Conservation (phyloP, 2,113 vertebrate species). For the Anoplopoma fimbria region DNA sequence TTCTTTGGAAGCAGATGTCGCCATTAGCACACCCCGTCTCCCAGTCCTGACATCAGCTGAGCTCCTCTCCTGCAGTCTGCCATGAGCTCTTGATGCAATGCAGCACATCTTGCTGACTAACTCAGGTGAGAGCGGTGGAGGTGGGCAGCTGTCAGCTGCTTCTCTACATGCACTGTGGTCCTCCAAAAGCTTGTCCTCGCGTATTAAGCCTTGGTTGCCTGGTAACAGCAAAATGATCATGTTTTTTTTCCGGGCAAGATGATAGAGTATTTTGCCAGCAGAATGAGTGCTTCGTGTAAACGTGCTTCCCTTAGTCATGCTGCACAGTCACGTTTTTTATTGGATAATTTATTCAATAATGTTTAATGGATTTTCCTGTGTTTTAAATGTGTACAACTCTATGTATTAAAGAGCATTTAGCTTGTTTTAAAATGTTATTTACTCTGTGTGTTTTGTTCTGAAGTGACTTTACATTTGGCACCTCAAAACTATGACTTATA, state of each 20-base stretch:
- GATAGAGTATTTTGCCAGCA: slow-evolving; percentile 60
- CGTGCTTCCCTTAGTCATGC: slow-evolving; percentile 23
- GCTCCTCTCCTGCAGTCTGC: slow-evolving; percentile 28
- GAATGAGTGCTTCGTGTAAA: slow-evolving; percentile 9
- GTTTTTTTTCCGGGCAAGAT: slow-evolving; percentile 55
- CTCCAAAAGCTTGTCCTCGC: slow-evolving; percentile 55
- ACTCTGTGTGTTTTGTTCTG: neutral
- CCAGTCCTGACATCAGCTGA: neutral
- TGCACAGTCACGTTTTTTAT: neutral
- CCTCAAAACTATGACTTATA: neutral
- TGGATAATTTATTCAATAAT: neutral
- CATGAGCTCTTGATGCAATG: slow-evolving; percentile 59
- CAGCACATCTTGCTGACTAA: slow-evolving; percentile 61
- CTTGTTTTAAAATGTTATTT: neutral
- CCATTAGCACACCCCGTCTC: neutral
- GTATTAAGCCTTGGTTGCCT: slow-evolving; percentile 79
- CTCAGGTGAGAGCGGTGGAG: slow-evolving; percentile 65
- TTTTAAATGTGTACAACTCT: neutral
- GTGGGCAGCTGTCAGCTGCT: slow-evolving; percentile 66
- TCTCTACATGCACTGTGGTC: slow-evolving; percentile 36
- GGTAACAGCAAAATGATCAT: slow-evolving; percentile 77
- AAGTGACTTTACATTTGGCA: neutral
- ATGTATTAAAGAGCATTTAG: neutral
- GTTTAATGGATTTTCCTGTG: neutral
- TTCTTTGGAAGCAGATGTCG: slow-evolving; percentile 5